phyloP scores from a whole-genome alignment of 1,140 invertebrate species.

The Zaprionus ornatus region DNA sequence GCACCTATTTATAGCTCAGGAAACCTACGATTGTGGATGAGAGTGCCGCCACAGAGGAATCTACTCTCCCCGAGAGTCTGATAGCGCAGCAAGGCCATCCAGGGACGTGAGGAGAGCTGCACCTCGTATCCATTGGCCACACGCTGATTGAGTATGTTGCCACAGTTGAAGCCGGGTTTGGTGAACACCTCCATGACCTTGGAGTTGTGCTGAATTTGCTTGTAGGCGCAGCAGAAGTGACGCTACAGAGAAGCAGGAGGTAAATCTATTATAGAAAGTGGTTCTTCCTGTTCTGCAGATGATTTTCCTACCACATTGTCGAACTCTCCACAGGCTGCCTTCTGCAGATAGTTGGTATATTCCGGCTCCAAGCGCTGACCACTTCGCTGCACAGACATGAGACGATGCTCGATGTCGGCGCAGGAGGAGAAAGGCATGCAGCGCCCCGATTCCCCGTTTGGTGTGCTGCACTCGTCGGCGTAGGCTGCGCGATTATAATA shows the following conservation, averaged over 20 bases:
- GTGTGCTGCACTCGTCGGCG: constrained; percentile 57
- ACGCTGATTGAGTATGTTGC: constrained; percentile 65
- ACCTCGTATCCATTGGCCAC: constrained; percentile 83
- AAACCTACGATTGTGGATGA: constrained; percentile 82
- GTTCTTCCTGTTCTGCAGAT: not conserved
- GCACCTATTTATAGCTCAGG: not conserved
- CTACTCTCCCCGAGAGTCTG: constrained; percentile 34
- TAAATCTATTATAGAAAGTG: not conserved
- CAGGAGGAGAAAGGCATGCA: constrained; percentile 66
- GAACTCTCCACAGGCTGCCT: constrained; percentile 55
- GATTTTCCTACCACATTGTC: constrained; percentile 58
- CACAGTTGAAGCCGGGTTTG: constrained; percentile 51
- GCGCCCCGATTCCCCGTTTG: constrained; percentile 48
- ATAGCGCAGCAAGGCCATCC: constrained; percentile 85
- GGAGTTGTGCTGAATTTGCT: constrained; percentile 68
- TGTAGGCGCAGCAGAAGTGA: constrained; percentile 58
- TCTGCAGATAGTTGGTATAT: constrained; percentile 51
- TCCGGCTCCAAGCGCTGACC: constrained; percentile 43
- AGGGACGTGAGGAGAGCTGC: constrained; percentile 84
- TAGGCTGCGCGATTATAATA: constrained; percentile 52
- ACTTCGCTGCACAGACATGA: constrained; percentile 28
- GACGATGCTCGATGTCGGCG: constrained; percentile 55
- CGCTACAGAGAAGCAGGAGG: constrained; percentile 42
- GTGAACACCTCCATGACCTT: constrained; percentile 61
- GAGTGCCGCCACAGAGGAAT: constrained; percentile 83